These are phyloP conservation scores for Epizoanthus ramosus DNA, from an alignment of 92 coral and sea anemone genomes.

Conservation along the genomic window DNA sequence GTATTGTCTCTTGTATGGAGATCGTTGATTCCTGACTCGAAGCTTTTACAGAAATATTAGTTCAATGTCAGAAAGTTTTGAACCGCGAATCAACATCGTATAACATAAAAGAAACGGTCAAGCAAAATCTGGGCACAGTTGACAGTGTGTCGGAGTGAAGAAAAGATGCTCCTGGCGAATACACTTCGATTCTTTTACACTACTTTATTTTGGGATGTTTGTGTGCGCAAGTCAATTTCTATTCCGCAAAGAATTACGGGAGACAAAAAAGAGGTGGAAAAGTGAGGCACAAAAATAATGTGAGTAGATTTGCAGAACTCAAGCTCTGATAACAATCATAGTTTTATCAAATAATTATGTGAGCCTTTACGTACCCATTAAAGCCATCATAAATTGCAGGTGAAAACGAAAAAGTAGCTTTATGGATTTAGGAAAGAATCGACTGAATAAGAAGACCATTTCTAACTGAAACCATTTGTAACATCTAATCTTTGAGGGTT, in stretches of 20 bases:
- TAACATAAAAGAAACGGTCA: conserved; percentile 29
- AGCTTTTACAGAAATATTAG: conserved; percentile 44
- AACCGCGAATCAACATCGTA: conserved; percentile 48
- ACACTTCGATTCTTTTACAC: not conserved
- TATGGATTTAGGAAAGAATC: not conserved
- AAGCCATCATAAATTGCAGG: conserved; percentile 13
- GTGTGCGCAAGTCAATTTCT: conserved; percentile 2
- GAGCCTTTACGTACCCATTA: not conserved
- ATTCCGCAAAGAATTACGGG: not conserved
- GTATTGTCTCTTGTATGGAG: conserved; percentile 45
- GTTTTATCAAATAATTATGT: conserved; percentile 11
- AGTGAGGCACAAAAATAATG: not conserved
- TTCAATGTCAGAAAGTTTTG: conserved; percentile 36
- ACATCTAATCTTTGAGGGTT: not conserved
- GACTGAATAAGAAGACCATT: no score
- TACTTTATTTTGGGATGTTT: not conserved
- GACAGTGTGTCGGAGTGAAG: conserved; percentile 2
- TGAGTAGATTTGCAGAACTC: conserved; percentile 21
- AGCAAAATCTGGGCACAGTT: conserved; percentile 4
- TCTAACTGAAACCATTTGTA: no score
- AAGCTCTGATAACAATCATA: not conserved
- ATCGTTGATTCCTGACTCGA: conserved; percentile 36
- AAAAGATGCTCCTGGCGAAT: not conserved
- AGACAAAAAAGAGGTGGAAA: not conserved
- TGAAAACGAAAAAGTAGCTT: not conserved